Base-by-base conservation (phyloP, 2,113 vertebrate species). In the Tretioscincus oriximinensis region DNA sequence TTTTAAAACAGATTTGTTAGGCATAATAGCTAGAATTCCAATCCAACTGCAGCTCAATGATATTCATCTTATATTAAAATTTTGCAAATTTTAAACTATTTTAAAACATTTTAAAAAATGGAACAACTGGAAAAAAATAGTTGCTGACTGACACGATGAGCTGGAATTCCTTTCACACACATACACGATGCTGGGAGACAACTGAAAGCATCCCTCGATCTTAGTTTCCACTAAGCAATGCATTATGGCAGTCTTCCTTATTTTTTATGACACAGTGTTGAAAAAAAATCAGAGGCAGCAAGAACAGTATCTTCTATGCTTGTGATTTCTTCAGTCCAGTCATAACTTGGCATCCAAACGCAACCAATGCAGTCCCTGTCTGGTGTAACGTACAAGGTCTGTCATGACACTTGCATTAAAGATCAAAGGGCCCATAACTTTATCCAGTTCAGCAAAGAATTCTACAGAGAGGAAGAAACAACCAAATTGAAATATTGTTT, bases 391-490 rank as follows among this genome's bases (percentile, higher is more conserved):
- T 93, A 99, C 98, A 89, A 99, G 96, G 88, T 99, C 98, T 81
- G 97, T 98, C 98, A 99, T 99, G 92, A 96, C 97, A 96, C 98
- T 99, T 69, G 97, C 97, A 82, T 99, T 99, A 89, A 99, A 99
- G 93, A 99, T 93, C 94, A 99, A 96, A 80, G 98, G 96, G 80
- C 96, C 95, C 98, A 99, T 99, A 86, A 96, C 96, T 93, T 99
- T 99, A 95, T 99, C 98, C 96, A 99, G 93, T 92, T 99, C 98
- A 75, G 94, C 90, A 94, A 99, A 99, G 94, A 99, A 99, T 82
- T 99, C 98, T 99, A 64, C 2, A 90, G 1, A 90, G 88, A 85
- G 88, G 74, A 76, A 83, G 87, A 92, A 85, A 92, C 88, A 87
- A 85, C 81, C 81, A 64, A 21, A 87, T 87, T 91, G 91, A 93